Evolutionary conservation across 2,113 vertebrate genomes (phyloP).

Genomic region (Vanacampus margaritifer): DNA sequence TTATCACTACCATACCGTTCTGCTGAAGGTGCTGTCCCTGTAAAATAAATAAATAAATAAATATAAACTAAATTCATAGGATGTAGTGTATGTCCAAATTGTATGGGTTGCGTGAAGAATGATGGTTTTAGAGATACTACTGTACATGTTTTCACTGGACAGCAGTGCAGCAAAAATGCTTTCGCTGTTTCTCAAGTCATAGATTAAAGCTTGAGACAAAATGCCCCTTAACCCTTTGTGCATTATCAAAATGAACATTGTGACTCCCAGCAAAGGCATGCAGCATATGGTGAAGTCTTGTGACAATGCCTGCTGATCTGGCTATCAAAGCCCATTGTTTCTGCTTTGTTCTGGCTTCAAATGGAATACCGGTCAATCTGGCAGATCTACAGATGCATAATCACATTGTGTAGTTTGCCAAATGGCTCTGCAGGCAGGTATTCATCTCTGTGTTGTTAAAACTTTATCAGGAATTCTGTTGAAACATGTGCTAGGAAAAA

Average conservation of each 20-base stretch:
- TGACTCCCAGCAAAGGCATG: conserved; percentile 34
- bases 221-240: conserved; percentile 9
- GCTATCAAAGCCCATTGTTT: conserved; percentile 67
- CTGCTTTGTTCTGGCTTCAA: conserved; percentile 69
- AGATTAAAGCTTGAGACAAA: conserved; percentile 47
- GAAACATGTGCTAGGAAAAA: conserved; percentile 35
- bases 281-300: conserved; percentile 63
- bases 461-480: conserved; percentile 43
- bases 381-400: conserved; percentile 25
- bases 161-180: conserved; percentile 23
- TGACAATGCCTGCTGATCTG: conserved; percentile 39
- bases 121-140: neutral
- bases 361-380: conserved; percentile 53
- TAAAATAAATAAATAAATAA: no score
- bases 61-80: neutral
- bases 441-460: conserved; percentile 36
- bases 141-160: neutral
- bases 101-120: neutral
- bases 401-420: conserved; percentile 46
- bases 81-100: neutral
- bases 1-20: no score
- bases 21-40: no score
- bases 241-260: conserved; percentile 46
- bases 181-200: conserved; percentile 33
- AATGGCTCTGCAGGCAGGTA: conserved; percentile 43